Evolutionary conservation across 2,888 invertebrate species (phyloP).

Genomic region (Sthenelais limicola): DNA sequence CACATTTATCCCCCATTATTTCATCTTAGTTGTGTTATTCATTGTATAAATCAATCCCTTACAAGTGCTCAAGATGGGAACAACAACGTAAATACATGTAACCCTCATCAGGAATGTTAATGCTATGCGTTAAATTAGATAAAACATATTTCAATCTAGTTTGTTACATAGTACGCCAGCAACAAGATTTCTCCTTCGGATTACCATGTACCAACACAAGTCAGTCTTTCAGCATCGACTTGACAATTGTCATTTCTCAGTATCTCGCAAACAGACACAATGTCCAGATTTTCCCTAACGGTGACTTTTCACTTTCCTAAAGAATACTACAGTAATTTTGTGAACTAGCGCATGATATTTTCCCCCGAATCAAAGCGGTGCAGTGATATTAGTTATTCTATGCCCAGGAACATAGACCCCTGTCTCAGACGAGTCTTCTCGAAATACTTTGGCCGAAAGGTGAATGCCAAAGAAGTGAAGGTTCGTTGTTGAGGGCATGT

Average conservation of each 20-base stretch:
- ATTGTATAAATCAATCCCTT: constrained; percentile 4
- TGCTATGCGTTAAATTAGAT: constrained; percentile 25
- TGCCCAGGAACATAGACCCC: neutral
- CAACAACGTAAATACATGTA: constrained; percentile 16
- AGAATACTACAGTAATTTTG: too few species aligned
- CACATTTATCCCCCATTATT: constrained; percentile 33
- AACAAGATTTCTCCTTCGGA: constrained; percentile 1
- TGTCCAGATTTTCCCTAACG: constrained; percentile 14
- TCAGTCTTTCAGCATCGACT: neutral
- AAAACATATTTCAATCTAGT: constrained; percentile 16
- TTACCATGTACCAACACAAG: constrained; percentile 15
- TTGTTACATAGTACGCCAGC: constrained; percentile 19
- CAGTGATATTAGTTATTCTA: neutral
- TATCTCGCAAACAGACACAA: neutral
- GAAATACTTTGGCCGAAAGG: constrained; percentile 28
- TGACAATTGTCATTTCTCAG: neutral
- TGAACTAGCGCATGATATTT: neutral
- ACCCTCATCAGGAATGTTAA: constrained; percentile 33
- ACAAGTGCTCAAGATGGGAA: constrained; percentile 28
- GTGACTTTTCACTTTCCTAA: too few species aligned
- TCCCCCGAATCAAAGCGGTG: neutral
- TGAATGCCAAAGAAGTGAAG: constrained; percentile 23
- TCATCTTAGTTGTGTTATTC: neutral
- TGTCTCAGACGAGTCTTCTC: neutral
- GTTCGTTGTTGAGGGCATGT: neutral